Evolutionary conservation across 2,888 invertebrate genomes (phyloP).

Genomic region (Yponomeuta plumbellus): DNA sequence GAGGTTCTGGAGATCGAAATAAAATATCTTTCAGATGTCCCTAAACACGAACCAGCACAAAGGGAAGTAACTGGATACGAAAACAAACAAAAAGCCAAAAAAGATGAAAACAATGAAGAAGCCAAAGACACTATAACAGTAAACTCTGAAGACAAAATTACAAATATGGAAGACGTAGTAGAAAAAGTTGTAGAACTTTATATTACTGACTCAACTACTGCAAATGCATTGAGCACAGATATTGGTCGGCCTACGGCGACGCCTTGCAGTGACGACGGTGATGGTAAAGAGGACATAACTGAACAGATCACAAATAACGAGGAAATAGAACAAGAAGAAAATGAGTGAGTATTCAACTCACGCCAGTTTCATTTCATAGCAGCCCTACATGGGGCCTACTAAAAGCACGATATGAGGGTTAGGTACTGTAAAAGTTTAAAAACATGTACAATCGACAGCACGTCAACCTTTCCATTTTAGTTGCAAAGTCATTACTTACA

Average conservation of each 20-base stretch:
- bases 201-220: conserved; percentile 21
- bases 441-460: too few relatives aligned
- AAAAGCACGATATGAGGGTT: too few relatives aligned
- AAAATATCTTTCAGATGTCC: background rate
- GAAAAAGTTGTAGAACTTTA: conserved; percentile 47
- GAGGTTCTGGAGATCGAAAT: too few relatives aligned
- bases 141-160: conserved; percentile 1
- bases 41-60: background rate
- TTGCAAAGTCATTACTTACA: too few relatives aligned
- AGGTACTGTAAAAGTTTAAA: too few relatives aligned
- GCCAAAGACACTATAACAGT: background rate
- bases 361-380: too few relatives aligned
- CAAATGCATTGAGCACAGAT: conserved; percentile 19
- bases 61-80: background rate
- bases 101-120: background rate
- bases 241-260: background rate
- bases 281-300: background rate
- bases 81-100: background rate
- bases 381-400: too few relatives aligned
- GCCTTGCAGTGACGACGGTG: background rate
- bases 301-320: background rate
- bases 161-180: conserved; percentile 45
- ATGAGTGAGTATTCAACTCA: conserved; percentile 6
- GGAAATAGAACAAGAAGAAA: background rate
- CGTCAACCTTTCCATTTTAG: too few relatives aligned